Evolutionary conservation across 2,888 invertebrate species (phyloP).

Genomic region (Agonopterix heracliana): DNA sequence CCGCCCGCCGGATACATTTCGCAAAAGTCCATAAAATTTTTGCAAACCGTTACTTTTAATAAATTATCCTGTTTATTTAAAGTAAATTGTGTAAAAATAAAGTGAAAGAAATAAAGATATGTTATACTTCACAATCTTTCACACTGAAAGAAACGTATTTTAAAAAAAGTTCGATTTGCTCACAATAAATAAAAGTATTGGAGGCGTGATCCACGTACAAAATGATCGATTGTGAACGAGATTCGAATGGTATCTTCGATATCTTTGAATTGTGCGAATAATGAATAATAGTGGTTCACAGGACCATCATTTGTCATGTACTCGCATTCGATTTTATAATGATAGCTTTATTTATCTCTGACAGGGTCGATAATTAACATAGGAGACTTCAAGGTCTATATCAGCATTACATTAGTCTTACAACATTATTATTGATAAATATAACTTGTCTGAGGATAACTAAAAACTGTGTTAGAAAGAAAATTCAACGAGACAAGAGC

Average conservation of each 20-base stretch:
- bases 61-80: too few species aligned
- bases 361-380: background rate
- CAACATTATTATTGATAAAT: too few species aligned
- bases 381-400: background rate
- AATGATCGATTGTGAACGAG: conserved; percentile 25
- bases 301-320: conserved; percentile 19
- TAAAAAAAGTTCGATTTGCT: background rate
- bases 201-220: conserved; percentile 19
- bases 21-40: too few species aligned
- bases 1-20: too few species aligned
- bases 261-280: conserved; percentile 21
- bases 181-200: conserved; percentile 9
- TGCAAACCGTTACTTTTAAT: too few species aligned
- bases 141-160: background rate
- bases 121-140: background rate
- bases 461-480: too few species aligned
- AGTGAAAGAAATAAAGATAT: too few species aligned
- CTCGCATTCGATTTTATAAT: conserved; percentile 17
- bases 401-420: conserved; percentile 3
- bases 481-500: too few species aligned
- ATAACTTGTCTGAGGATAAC: too few species aligned
- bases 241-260: conserved; percentile 24
- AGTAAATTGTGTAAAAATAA: too few species aligned
- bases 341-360: too few species aligned
- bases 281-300: conserved; percentile 19